Conservation (phyloP, 2,888 invertebrate species). For the Phania funesta region DNA sequence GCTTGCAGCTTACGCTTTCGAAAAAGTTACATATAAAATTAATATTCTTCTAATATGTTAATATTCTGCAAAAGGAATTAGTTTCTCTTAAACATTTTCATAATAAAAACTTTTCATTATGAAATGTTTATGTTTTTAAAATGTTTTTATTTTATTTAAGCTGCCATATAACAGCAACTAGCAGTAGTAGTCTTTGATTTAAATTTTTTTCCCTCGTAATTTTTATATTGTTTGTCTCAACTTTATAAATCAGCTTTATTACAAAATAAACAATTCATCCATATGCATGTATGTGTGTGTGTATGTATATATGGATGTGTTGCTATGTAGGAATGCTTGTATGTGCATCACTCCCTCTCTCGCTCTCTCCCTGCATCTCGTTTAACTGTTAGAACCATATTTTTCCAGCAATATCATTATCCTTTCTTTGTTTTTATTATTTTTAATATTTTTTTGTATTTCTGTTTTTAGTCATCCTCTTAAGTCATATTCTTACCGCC, state of each 20-base stretch:
- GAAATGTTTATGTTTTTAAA: conserved; percentile 15
- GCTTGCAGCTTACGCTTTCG: too few species aligned
- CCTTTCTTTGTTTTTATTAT: conserved; percentile 44
- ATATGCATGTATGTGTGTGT: conserved; percentile 3
- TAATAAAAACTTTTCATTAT: conserved; percentile 25
- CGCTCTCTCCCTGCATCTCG: not conserved
- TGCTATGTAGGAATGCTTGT: conserved; percentile 15
- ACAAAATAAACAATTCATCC: conserved; percentile 63
- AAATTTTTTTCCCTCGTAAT: not conserved
- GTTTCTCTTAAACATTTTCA: conserved; percentile 4
- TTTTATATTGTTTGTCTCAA: conserved; percentile 54
- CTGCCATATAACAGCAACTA: conserved; percentile 15
- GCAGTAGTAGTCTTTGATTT: conserved; percentile 30
- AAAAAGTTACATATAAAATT: not conserved
- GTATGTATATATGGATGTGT: not conserved
- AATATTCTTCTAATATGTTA: conserved; percentile 22
- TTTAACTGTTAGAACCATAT: conserved; percentile 30
- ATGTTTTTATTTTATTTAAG: conserved; percentile 4
- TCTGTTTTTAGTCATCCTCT: not conserved
- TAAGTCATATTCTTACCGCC: conserved; percentile 65
- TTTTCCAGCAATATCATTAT: conserved; percentile 60
- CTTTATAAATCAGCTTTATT: conserved; percentile 67
- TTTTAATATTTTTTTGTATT: conserved; percentile 15
- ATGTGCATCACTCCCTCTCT: not conserved
- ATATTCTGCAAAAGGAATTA: conserved; percentile 44